These are phyloP conservation scores for Calypte anna DNA, from an alignment of 2,113 vertebrate genomes.

Conservation along the genomic window DNA sequence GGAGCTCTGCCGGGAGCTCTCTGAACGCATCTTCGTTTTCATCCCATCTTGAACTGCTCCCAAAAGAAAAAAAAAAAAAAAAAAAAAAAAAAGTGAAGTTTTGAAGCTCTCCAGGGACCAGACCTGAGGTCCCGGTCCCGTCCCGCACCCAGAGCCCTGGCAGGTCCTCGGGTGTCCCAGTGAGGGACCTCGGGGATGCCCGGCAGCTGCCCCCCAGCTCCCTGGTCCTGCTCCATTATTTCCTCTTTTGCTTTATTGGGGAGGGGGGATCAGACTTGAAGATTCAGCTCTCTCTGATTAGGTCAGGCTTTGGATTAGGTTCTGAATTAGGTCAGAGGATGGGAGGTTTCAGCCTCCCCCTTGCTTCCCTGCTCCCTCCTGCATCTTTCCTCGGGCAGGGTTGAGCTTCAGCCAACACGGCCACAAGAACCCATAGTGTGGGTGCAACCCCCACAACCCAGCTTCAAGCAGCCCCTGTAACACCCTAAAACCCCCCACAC, in stretches of 20 bases:
- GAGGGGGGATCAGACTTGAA: not conserved
- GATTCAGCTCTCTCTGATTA: not conserved
- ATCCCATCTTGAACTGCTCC: not conserved
- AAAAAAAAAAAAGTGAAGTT: not conserved
- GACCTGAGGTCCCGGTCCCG: fast-evolving
- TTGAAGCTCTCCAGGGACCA: fast-evolving
- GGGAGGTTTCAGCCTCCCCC: not conserved
- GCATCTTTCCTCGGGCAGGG: fast-evolving
- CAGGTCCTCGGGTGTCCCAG: fast-evolving
- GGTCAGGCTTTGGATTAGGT: conserved; percentile 30
- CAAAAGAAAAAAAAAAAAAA: no score
- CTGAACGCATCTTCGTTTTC: not conserved
- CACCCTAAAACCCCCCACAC: no score
- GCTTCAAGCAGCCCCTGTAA: fast-evolving
- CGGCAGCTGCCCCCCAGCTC: not conserved
- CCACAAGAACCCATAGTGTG: fast-evolving
- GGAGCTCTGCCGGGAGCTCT: not conserved
- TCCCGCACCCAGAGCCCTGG: not conserved
- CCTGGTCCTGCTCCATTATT: fast-evolving
- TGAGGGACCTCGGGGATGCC: not conserved
- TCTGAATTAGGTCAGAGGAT: conserved; percentile 31
- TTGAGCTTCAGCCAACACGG: not conserved
- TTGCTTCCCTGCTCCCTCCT: not conserved
- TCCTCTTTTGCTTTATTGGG: not conserved
- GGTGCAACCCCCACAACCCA: fast-evolving